A percentile compares a stretch with the other conserved stretches of the same genome.
These are phyloP conservation scores for Campopleginae sp. DNA, from an alignment of 2,888 invertebrate genomes.

Conservation along the genomic window DNA sequence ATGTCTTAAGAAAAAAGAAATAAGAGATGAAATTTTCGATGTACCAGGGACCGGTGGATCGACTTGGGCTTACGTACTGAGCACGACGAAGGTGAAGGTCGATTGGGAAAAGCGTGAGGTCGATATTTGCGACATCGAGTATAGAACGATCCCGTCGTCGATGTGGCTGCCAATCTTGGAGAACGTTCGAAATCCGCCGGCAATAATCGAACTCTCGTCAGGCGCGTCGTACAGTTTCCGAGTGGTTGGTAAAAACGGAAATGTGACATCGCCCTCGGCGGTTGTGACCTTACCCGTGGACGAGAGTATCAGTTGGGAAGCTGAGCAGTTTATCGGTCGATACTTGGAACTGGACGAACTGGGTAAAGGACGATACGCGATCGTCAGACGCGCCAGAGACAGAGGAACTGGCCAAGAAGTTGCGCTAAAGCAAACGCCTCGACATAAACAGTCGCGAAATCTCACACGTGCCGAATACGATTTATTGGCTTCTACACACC, in stretches of 20 bases:
- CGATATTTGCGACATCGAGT: constrained; percentile 79
- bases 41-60: constrained; percentile 68
- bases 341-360: constrained; percentile 89
- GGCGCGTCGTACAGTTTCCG: constrained; percentile 91
- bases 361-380: constrained; percentile 90
- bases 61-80: constrained; percentile 79
- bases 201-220: constrained; percentile 77
- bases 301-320: constrained; percentile 88
- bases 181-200: constrained; percentile 77
- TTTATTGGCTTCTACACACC: constrained; percentile 89
- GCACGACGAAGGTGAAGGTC: constrained; percentile 78
- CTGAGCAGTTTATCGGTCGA: constrained; percentile 88
- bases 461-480: constrained; percentile 90
- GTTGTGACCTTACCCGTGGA: constrained; percentile 87
- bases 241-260: constrained; percentile 87
- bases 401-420: constrained; percentile 91
- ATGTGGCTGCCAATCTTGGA: constrained; percentile 77
- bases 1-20: background rate
- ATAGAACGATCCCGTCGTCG: constrained; percentile 77
- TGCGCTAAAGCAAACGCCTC: constrained; percentile 90
- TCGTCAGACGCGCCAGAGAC: constrained; percentile 90
- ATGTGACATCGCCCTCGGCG: constrained; percentile 86
- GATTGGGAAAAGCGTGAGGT: constrained; percentile 79
- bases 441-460: constrained; percentile 87
- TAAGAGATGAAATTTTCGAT: background rate